Evolutionary conservation across 2,797 vertebrate species (phyloP).

Genomic region (Hippoglossus hippoglossus): DNA sequence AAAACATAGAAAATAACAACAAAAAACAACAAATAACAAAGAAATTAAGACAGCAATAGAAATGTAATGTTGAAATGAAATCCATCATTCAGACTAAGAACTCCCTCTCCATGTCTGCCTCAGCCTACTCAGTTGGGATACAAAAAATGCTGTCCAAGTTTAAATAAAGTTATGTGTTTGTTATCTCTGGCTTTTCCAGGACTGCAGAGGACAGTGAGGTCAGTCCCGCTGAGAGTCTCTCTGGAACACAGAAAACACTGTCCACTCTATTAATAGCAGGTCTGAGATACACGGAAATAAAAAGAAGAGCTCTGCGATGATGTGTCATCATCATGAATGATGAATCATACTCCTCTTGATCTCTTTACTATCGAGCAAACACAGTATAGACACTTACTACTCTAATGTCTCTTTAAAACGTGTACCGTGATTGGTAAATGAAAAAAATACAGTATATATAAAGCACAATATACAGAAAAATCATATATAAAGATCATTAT

Average conservation of each 20-base stretch:
- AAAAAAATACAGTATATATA: too few relatives aligned
- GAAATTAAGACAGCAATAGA: too few relatives aligned
- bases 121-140: conserved; percentile 4
- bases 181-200: conserved; percentile 28
- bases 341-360: not conserved
- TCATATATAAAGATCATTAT: too few relatives aligned
- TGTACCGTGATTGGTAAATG: too few relatives aligned
- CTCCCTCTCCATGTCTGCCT: not conserved
- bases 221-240: conserved; percentile 9
- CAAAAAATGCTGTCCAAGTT: conserved; percentile 25
- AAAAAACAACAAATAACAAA: too few relatives aligned
- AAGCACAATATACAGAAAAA: too few relatives aligned
- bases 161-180: conserved; percentile 24
- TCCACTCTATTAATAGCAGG: not conserved
- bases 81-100: not conserved
- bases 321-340: not conserved
- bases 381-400: too few relatives aligned
- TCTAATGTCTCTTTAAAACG: too few relatives aligned
- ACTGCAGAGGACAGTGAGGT: not conserved
- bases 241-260: not conserved
- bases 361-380: not conserved
- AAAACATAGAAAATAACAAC: too few relatives aligned
- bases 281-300: too few relatives aligned
- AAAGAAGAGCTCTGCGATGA: not conserved
- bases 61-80: not conserved